phyloP scores from a whole-genome alignment of 1,140 invertebrate genomes.

The Lucilia sericata region DNA sequence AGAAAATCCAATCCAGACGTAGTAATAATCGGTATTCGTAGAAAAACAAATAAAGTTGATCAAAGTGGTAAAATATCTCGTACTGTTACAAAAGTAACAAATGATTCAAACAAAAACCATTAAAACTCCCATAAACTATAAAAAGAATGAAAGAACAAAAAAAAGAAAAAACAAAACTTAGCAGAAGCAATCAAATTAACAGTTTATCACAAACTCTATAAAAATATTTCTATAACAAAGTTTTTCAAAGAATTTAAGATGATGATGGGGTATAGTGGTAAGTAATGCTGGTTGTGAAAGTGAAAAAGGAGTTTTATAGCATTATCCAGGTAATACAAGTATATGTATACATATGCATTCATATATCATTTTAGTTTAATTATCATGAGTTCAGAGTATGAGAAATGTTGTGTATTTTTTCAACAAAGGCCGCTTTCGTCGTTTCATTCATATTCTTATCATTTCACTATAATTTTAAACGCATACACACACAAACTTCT shows the following conservation, averaged over 20 bases:
- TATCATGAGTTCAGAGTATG: too few species aligned
- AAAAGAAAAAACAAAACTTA: slow-evolving; percentile 8
- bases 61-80: neutral
- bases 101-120: slow-evolving; percentile 30
- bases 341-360: neutral
- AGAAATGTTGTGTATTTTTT: neutral
- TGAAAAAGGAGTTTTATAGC: neutral
- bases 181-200: slow-evolving; percentile 43
- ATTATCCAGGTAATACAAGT: neutral
- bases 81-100: neutral
- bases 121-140: slow-evolving; percentile 41
- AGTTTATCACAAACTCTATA: slow-evolving; percentile 39
- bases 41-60: slow-evolving; percentile 15
- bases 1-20: neutral
- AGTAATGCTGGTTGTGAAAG: neutral
- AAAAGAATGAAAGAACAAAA: neutral
- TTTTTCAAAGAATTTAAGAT: neutral
- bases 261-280: neutral
- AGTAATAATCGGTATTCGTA: neutral
- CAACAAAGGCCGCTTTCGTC: neutral
- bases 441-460: slow-evolving; percentile 11
- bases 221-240: neutral
- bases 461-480: neutral
- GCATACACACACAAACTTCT: neutral
- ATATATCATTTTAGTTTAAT: neutral